Evolutionary conservation across 1,140 invertebrate species (phyloP).

Genomic region (Drosophila nikananu): DNA sequence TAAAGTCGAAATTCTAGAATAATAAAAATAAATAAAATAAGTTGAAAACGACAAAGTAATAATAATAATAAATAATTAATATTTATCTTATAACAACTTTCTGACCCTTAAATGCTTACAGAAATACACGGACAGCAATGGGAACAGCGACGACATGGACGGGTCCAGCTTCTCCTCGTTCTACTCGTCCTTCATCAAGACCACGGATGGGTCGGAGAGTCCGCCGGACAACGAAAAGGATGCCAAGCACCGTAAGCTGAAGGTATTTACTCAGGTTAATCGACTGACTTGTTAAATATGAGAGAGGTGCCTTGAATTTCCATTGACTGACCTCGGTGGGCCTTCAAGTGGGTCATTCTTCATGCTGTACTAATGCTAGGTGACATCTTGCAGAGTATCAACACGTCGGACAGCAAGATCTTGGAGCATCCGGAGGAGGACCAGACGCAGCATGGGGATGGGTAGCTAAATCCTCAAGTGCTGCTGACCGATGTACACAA

Average conservation of each 20-base stretch:
- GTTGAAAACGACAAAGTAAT: no score
- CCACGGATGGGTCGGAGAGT: slow-evolving; percentile 85
- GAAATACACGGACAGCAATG: slow-evolving; percentile 82
- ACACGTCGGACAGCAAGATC: slow-evolving; percentile 40
- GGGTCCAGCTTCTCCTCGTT: slow-evolving; percentile 87
- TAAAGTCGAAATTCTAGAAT: no score
- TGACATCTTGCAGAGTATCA: slow-evolving; percentile 22
- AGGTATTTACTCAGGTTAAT: slow-evolving; percentile 45
- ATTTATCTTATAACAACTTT: no score
- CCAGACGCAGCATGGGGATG: slow-evolving; percentile 75
- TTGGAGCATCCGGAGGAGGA: slow-evolving; percentile 76
- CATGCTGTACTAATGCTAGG: not conserved
- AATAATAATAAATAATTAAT: no score
- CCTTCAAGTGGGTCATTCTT: not conserved
- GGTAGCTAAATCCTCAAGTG: slow-evolving; percentile 41
- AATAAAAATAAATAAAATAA: no score
- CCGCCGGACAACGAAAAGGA: slow-evolving; percentile 80
- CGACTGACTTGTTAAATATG: slow-evolving; percentile 11
- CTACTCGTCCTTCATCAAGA: slow-evolving; percentile 87
- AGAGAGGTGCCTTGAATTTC: not conserved
- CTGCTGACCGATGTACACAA: slow-evolving; percentile 43
- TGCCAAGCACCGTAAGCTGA: slow-evolving; percentile 65
- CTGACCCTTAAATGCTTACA: not conserved
- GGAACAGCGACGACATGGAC: slow-evolving; percentile 85
- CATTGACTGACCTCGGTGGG: not conserved